Evolutionary conservation across 2,113 vertebrate genomes (phyloP).

Genomic region (Lamprotornis superbus): DNA sequence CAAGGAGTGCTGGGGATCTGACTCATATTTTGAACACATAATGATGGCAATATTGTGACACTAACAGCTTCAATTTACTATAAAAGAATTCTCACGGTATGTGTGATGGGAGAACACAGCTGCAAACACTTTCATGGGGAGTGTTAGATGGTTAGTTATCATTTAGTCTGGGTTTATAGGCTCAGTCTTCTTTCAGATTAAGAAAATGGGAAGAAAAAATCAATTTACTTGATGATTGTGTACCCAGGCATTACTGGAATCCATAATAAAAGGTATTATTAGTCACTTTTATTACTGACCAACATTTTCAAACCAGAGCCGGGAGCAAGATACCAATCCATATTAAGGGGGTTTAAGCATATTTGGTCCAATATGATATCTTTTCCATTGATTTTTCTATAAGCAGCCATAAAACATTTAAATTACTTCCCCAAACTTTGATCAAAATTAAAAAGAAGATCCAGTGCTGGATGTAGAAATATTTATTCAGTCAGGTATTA

Average conservation of each 20-base stretch:
- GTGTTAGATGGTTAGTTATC: neutral
- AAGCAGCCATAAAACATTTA: neutral
- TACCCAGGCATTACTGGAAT: neutral
- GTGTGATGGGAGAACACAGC: slow-evolving; percentile 4
- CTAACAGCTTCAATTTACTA: slow-evolving; percentile 38
- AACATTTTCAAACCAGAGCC: neutral
- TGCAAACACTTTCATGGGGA: slow-evolving; percentile 28
- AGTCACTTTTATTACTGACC: neutral
- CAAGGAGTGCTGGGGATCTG: slow-evolving; percentile 20
- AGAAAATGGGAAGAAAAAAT: slow-evolving; percentile 10
- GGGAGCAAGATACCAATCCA: neutral
- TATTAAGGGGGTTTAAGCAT: neutral
- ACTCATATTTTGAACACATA: slow-evolving; percentile 37
- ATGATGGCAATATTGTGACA: slow-evolving; percentile 63
- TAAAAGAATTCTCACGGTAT: neutral
- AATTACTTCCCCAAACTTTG: neutral
- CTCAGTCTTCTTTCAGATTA: neutral
- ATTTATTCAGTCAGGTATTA: neutral
- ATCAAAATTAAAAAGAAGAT: neutral
- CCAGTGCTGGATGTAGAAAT: neutral
- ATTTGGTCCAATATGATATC: neutral
- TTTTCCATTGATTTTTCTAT: neutral
- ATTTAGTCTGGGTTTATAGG: neutral
- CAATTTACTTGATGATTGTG: neutral
- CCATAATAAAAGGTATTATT: neutral